Percentiles rank a stretch among this genome's conserved stretches.
Conservation (phyloP, 2,797 vertebrate genomes). For the Urophycis tenuis region DNA sequence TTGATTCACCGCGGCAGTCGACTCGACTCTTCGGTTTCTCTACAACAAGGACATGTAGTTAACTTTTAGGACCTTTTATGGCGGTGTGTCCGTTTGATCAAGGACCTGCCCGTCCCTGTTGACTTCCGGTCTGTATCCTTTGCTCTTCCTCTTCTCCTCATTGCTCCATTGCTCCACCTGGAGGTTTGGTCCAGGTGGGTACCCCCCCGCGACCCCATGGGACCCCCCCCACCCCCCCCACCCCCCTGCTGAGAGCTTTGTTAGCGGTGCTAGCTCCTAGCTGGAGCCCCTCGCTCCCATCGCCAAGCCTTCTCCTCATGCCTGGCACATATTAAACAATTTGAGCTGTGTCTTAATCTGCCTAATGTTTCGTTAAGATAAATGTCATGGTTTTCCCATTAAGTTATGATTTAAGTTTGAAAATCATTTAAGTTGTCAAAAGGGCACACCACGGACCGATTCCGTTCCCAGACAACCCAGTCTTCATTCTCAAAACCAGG, state of each 20-base stretch:
- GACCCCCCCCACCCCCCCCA: neutral
- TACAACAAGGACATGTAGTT: neutral
- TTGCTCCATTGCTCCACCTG: slow-evolving; percentile 45
- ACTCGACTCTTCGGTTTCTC: neutral
- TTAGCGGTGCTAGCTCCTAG: neutral
- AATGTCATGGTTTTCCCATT: too few relatives aligned
- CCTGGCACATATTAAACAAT: neutral
- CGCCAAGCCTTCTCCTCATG: neutral
- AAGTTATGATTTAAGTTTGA: too few relatives aligned
- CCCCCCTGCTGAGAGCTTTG: neutral
- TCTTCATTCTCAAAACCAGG: too few relatives aligned
- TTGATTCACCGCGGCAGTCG: neutral
- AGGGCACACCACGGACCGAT: neutral
- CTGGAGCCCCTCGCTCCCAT: neutral
- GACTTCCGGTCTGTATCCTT: slow-evolving; percentile 29
- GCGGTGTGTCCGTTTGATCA: neutral
- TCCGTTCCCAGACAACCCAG: neutral
- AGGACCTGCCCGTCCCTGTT: slow-evolving; percentile 18
- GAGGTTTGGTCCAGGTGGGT: slow-evolving; percentile 56
- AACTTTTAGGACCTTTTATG: neutral
- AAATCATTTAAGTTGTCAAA: too few relatives aligned
- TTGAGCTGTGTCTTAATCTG: neutral
- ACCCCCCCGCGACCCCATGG: slow-evolving; percentile 16
- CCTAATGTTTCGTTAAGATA: neutral
- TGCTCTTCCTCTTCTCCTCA: slow-evolving; percentile 20